phyloP scores from a whole-genome alignment of 2,797 vertebrate species.

The Dipus sagitta region DNA sequence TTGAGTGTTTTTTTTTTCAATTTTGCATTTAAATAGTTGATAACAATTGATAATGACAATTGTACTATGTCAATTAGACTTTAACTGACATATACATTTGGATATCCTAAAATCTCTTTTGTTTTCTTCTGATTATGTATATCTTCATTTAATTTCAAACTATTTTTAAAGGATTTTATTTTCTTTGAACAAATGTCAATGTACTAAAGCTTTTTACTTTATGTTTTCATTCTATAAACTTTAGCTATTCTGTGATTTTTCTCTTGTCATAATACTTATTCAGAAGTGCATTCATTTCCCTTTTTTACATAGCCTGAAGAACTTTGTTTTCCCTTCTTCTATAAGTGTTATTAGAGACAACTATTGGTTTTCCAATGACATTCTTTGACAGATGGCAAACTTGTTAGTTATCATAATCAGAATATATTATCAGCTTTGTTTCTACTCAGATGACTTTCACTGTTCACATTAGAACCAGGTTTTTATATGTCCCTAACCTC shows the following conservation, averaged over 20 bases:
- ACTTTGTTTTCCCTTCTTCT: neutral
- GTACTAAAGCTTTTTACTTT: neutral
- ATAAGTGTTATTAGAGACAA: neutral
- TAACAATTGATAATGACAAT: neutral
- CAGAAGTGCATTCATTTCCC: neutral
- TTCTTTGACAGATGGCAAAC: neutral
- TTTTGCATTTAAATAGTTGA: neutral
- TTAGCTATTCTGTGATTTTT: neutral
- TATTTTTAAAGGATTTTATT: neutral
- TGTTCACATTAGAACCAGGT: neutral
- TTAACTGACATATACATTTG: neutral
- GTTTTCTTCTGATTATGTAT: neutral
- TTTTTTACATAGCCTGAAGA: neutral
- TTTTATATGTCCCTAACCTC: neutral
- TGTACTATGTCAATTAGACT: neutral
- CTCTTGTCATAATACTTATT: neutral
- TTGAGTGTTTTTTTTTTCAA: neutral
- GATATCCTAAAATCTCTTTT: neutral
- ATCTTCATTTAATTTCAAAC: neutral
- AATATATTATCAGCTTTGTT: neutral
- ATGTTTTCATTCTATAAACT: neutral
- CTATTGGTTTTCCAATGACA: neutral
- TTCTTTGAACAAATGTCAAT: neutral
- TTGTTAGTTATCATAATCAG: neutral
- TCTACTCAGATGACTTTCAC: neutral